Evolutionary conservation across 30 jellyfish, hydroid and myxozoan genomes (phyloP).

Genomic region (Aurelia sp.): DNA sequence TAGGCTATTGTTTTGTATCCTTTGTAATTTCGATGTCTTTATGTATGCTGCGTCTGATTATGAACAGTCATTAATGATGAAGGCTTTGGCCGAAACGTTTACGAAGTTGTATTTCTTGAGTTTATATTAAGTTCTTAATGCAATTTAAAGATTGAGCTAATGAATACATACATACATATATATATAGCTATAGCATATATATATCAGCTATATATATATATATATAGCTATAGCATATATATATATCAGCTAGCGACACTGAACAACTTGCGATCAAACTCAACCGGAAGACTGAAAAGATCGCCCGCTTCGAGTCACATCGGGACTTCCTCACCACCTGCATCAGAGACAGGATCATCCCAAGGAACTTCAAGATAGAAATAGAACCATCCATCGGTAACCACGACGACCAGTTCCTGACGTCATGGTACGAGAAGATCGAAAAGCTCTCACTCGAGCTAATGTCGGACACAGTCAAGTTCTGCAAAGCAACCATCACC

Average conservation of each 20-base stretch:
- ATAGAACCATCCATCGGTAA: slow-evolving; percentile 22
- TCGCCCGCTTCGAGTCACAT: slow-evolving; percentile 17
- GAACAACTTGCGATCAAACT: slow-evolving; percentile 3
- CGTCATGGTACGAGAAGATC: neutral
- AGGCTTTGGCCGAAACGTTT: no score
- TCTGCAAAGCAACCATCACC: slow-evolving; percentile 6
- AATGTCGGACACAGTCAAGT: slow-evolving; percentile 1
- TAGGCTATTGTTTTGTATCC: no score
- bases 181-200: no score
- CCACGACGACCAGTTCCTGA: slow-evolving; percentile 20
- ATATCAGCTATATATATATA: no score
- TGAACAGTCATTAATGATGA: no score
- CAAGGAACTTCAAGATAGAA: neutral
- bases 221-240: no score
- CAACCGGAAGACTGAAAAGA: neutral
- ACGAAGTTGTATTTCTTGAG: no score
- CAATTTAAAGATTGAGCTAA: no score
- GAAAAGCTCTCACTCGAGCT: neutral
- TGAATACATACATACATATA: no score
- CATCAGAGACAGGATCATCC: neutral
- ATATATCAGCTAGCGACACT: neutral
- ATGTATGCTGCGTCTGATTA: no score
- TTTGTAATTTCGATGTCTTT: no score
- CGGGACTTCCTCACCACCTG: neutral
- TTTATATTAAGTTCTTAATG: no score